Conservation (phyloP, 2,113 vertebrate species). For the Antechinus flavipes region DNA sequence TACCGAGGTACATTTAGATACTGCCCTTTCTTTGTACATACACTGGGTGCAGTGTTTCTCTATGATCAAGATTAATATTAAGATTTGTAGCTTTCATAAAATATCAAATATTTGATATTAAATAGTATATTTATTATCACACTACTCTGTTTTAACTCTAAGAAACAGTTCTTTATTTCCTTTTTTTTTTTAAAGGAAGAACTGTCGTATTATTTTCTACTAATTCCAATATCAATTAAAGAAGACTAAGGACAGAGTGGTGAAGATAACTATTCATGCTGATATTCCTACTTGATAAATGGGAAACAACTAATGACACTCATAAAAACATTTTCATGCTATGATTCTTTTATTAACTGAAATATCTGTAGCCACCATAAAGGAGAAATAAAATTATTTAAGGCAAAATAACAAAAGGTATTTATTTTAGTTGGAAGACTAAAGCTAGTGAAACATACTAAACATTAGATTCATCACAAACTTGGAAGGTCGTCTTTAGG, state of each 20-base stretch:
- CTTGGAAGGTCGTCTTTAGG: background rate
- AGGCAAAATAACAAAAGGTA: slow-evolving; percentile 14
- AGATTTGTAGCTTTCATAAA: slow-evolving; percentile 37
- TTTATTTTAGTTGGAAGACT: slow-evolving; percentile 34
- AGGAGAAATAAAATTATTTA: slow-evolving; percentile 4
- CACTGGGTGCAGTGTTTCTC: background rate
- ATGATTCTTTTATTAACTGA: background rate
- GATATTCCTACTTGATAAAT: slow-evolving; percentile 34
- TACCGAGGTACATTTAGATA: slow-evolving; percentile 91
- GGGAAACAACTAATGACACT: slow-evolving; percentile 24
- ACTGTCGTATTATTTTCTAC: slow-evolving; percentile 4
- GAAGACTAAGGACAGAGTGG: background rate
- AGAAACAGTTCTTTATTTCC: background rate
- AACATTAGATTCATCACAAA: slow-evolving; percentile 28
- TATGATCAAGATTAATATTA: background rate
- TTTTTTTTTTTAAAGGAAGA: background rate
- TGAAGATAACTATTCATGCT: slow-evolving; percentile 32
- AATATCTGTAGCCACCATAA: slow-evolving; percentile 19
- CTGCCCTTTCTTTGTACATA: background rate
- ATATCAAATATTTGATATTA: slow-evolving; percentile 3
- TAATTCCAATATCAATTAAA: slow-evolving; percentile 37
- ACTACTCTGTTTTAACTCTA: slow-evolving; percentile 24
- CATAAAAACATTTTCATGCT: background rate
- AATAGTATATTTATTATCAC: slow-evolving; percentile 11
- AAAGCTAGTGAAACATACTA: slow-evolving; percentile 30